Evolutionary conservation across 1,140 invertebrate genomes (phyloP).

Genomic region (Acromyrmex echinatior): DNA sequence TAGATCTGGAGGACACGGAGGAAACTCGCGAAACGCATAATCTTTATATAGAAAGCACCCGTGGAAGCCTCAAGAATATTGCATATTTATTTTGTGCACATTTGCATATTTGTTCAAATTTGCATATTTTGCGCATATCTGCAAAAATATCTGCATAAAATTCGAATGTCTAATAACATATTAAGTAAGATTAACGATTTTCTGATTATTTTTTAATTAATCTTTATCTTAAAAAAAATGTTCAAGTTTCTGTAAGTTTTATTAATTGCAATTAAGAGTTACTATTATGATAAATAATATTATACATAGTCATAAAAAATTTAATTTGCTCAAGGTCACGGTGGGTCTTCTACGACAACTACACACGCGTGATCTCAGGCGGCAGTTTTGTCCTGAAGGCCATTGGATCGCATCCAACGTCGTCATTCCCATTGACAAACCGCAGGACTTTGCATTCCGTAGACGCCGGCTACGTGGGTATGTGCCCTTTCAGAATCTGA

Average conservation of each 20-base stretch:
- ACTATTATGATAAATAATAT: neutral
- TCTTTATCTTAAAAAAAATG: neutral
- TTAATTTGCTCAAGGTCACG: slow-evolving; percentile 79
- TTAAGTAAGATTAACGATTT: too few relatives aligned
- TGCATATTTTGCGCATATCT: too few relatives aligned
- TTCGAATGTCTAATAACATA: too few relatives aligned
- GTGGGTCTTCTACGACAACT: slow-evolving; percentile 93
- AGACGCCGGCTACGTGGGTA: slow-evolving; percentile 87
- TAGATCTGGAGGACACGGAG: too few relatives aligned
- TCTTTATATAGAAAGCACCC: too few relatives aligned
- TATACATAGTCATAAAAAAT: neutral
- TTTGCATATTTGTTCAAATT: too few relatives aligned
- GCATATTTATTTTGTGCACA: too few relatives aligned
- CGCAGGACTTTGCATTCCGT: slow-evolving; percentile 88
- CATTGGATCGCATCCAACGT: slow-evolving; percentile 93
- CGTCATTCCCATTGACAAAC: slow-evolving; percentile 89
- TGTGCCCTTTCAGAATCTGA: slow-evolving; percentile 89
- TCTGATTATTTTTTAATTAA: too few relatives aligned
- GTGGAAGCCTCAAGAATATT: too few relatives aligned
- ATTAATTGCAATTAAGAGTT: neutral
- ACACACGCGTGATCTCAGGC: slow-evolving; percentile 92
- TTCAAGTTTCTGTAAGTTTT: neutral
- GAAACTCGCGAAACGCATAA: too few relatives aligned
- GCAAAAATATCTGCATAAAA: too few relatives aligned
- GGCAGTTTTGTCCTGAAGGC: slow-evolving; percentile 91